Base-by-base conservation (phyloP, 2,888 invertebrate species). In the Entomobrya proxima region DNA sequence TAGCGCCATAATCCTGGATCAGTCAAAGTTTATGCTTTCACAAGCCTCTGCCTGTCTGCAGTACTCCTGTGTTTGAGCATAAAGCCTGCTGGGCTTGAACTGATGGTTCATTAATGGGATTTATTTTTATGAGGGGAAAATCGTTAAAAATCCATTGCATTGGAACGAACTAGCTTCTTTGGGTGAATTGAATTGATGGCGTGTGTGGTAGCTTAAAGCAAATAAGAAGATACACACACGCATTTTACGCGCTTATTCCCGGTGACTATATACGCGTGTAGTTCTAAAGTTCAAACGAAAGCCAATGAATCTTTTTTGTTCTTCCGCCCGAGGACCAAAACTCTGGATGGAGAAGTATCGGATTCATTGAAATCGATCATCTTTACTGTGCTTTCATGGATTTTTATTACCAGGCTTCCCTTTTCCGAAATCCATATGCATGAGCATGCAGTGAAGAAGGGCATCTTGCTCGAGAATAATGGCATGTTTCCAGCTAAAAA, bases 281-380 rank as follows among this genome's bases (percentile, higher is more conserved):
- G n/a, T 4, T 24, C 21, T 55, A n/a, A 32, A 35, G 52, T 74
- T 74, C 74, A 74, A 74, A 74, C 50, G 32, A 74, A 74, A 37
- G 9, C 74, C 50, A 74, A 74, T 74, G 77, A 77, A 61, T 58
- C 77, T 77, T 52, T 44, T 74, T 24, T 50, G 52, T 32, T 74
- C 50, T 35, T 74, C 74, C 18, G 74, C 74, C 74, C 37, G 11
- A 18, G 74, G 74, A 52, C n/a, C 5, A 24, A 15, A 37, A 15
- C 5, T 40, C 2, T 13, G n/a, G 64, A 30, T 30, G n/a, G 30
- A n/a, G 37, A 1, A 37, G 37, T 74, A 74, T 74, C 74, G 35
- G 35, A 74, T 74, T 74, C 74, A 35, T 74, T 80, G 52, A 80
- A 80, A 80, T 69, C 80, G 80, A 80, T 80, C 64, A 80, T 80